Conservation (phyloP, 2,797 vertebrate species). For the Poecilia gillii region DNA sequence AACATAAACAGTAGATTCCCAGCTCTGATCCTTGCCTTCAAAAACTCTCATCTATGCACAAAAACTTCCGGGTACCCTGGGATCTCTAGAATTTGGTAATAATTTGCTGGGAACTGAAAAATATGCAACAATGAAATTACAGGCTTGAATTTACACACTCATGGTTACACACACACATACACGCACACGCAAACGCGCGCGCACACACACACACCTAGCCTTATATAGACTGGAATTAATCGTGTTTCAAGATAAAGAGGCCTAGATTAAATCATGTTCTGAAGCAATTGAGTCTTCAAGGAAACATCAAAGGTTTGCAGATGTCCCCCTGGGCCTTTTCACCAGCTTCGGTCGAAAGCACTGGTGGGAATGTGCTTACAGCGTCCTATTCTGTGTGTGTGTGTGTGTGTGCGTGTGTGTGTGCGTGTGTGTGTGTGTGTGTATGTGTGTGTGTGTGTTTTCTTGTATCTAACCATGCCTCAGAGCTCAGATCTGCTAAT, state of each 20-base stretch:
- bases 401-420: too few relatives aligned
- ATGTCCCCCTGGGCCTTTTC: constrained; percentile 60
- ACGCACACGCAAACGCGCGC: too few relatives aligned
- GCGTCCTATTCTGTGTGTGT: constrained; percentile 36
- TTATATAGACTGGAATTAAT: constrained; percentile 50
- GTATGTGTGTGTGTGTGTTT: too few relatives aligned
- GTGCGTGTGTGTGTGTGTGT: too few relatives aligned
- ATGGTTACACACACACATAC: constrained; percentile 23
- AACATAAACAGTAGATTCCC: constrained; percentile 9
- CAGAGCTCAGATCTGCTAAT: constrained; percentile 48
- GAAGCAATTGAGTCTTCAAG: constrained; percentile 63
- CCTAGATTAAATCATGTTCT: constrained; percentile 47
- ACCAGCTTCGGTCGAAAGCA: constrained; percentile 58
- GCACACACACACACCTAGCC: not conserved
- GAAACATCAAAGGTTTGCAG: constrained; percentile 65
- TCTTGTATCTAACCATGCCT: constrained; percentile 38
- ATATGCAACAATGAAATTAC: constrained; percentile 3
- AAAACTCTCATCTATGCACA: constrained; percentile 7
- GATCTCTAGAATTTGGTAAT: constrained; percentile 13
- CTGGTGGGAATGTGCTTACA: constrained; percentile 53
- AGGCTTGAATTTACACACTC: constrained; percentile 25
- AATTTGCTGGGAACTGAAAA: constrained; percentile 10
- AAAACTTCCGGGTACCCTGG: not conserved
- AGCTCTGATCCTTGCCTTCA: constrained; percentile 2
- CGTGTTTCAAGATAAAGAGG: constrained; percentile 50